phyloP scores from a whole-genome alignment of 1,140 invertebrate species.

The Nomia melanderi region DNA sequence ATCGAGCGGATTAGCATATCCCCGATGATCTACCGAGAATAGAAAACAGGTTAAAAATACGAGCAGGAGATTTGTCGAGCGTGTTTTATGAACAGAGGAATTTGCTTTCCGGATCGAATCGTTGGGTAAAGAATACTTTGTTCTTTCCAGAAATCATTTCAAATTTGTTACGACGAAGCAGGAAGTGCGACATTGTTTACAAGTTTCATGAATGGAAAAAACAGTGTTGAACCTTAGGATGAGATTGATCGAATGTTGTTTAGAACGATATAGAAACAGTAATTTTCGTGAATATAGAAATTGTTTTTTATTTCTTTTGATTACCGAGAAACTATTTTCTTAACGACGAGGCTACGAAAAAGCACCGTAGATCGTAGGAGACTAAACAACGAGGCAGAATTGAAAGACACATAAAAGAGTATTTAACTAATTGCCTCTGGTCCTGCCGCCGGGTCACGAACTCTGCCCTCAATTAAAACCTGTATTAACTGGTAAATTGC shows the following conservation, averaged over 20 bases:
- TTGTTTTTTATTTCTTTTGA: too few relatives aligned
- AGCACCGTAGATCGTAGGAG: neutral
- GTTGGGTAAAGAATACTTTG: too few relatives aligned
- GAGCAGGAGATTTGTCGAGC: neutral
- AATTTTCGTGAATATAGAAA: too few relatives aligned
- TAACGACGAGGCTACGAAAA: too few relatives aligned
- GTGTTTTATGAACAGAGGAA: neutral
- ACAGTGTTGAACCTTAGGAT: too few relatives aligned
- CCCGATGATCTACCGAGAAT: neutral
- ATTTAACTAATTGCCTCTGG: constrained; percentile 26
- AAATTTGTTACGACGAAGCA: too few relatives aligned
- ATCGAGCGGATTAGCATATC: neutral
- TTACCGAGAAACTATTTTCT: too few relatives aligned
- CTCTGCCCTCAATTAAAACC: constrained; percentile 6
- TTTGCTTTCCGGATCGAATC: neutral
- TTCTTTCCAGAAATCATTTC: too few relatives aligned
- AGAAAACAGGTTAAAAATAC: constrained; percentile 4
- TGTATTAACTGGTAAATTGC: neutral
- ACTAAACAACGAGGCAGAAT: neutral
- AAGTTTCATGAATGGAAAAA: too few relatives aligned
- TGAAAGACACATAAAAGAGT: constrained; percentile 6
- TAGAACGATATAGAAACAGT: too few relatives aligned
- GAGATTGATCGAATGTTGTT: too few relatives aligned
- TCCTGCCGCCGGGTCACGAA: neutral
- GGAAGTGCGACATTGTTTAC: too few relatives aligned